These are phyloP conservation scores for Pseudomyrmex concolor DNA, from an alignment of 1,140 invertebrate species.

Conservation along the genomic window DNA sequence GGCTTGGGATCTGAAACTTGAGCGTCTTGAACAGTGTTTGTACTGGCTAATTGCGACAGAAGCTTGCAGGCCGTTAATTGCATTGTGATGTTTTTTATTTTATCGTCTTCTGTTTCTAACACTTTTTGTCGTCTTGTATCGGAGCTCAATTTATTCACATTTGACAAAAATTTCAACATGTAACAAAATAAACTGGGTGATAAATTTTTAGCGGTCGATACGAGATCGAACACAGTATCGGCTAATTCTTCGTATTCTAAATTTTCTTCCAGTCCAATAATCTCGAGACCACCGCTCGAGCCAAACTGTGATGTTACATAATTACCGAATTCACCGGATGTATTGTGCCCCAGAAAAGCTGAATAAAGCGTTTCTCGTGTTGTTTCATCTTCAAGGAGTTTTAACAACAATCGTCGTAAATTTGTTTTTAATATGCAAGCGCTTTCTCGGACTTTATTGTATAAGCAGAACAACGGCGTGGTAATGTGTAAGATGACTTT, in stretches of 20 bases:
- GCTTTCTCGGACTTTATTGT: constrained; percentile 77
- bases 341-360: constrained; percentile 75
- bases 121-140: constrained; percentile 37
- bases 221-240: constrained; percentile 78
- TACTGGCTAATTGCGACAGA: constrained; percentile 78
- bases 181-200: constrained; percentile 78
- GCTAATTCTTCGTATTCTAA: constrained; percentile 72
- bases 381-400: constrained; percentile 74
- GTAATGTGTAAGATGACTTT: constrained; percentile 73
- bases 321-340: constrained; percentile 68
- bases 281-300: constrained; percentile 78
- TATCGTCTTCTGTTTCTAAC: constrained; percentile 73
- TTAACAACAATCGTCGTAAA: constrained; percentile 78
- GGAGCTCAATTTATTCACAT: constrained; percentile 43
- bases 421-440: constrained; percentile 75
- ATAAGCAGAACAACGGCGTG: constrained; percentile 81
- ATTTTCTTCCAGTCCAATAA: constrained; percentile 63
- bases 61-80: constrained; percentile 78
- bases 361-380: constrained; percentile 73
- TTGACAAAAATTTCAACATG: constrained; percentile 74
- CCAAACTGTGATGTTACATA: constrained; percentile 78
- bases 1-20: constrained; percentile 79
- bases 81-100: constrained; percentile 72
- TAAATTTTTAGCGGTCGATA: constrained; percentile 70
- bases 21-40: constrained; percentile 77